Evolutionary conservation across 2,888 invertebrate genomes (phyloP), one percentile per base, ranked within the genome.

Genomic region (Aethes cnicana): DNA sequence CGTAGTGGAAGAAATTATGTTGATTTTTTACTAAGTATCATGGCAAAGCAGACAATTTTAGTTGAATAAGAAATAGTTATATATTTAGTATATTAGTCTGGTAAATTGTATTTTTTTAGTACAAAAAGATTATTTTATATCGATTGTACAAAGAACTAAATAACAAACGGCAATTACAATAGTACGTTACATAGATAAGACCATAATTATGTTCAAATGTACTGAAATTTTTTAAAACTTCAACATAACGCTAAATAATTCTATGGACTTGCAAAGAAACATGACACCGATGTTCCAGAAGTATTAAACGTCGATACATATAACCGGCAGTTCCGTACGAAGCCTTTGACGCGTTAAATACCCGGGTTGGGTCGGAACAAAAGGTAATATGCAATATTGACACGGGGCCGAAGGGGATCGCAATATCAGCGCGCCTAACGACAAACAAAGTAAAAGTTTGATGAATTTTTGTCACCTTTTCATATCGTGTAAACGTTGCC

Each of bases 391-490:
- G 35, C 42, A 49, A 42, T 42, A 42, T 26, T 18, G 47, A 21
- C 21, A 37, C 23, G 41, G 42, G 18, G 35, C 49, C 35, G 33
- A 42, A 49, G 42, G 26, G 35, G 21, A 49, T 35, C 20, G 42
- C 42, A 49, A 49, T 42, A 49, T 42, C 26, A 47, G 39, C 39
- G 11, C 25, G 8, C 33, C 47, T 28, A 21, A 26, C 25, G 41
- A 48, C 49, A 49, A 42, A 49, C 41, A 49, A 35, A 49, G 42
- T 49, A 49, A 49, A 35, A 35, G 35, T 49, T 42, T 49, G 42
- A 49, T 49, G 33, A 42, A 33, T 32, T 18, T 25, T 39, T 39
- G 6, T 3, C 23, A 37, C 28, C 28, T 37, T 47, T 47, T 28
- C 42, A 30, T 43, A 30, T 21, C 23, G 11, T n/a, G 14, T 23